Percentiles rank a stretch among this genome's conserved stretches.
These are phyloP conservation scores for Acrobasis suavella DNA, from an alignment of 2,888 invertebrate species.

Conservation along the genomic window DNA sequence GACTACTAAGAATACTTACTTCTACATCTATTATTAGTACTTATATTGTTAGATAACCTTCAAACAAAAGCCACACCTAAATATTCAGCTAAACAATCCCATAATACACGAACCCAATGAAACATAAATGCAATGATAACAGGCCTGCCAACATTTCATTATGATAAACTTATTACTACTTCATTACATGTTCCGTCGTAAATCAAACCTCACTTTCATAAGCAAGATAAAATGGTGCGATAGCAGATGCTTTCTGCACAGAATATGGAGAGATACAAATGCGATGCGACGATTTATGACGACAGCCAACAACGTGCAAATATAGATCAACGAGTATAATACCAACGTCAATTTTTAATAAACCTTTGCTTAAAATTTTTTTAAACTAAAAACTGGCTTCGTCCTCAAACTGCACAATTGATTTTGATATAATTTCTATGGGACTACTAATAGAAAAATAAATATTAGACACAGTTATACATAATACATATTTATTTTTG, in stretches of 20 bases:
- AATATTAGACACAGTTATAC: too few relatives aligned
- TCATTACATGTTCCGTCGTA: conserved; percentile 22
- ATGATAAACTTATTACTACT: conserved; percentile 20
- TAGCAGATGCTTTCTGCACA: conserved; percentile 32
- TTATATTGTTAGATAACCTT: not conserved
- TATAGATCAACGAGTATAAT: too few relatives aligned
- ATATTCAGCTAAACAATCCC: not conserved
- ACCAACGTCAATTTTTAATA: too few relatives aligned
- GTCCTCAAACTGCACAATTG: too few relatives aligned
- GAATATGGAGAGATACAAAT: not conserved
- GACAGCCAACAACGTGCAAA: too few relatives aligned
- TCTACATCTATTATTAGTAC: not conserved
- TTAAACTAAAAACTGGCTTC: too few relatives aligned
- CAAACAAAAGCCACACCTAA: not conserved
- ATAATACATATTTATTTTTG: too few relatives aligned
- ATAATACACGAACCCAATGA: not conserved
- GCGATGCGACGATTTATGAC: not conserved
- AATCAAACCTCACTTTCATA: conserved; percentile 30
- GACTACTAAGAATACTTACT: too few relatives aligned
- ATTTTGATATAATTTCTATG: too few relatives aligned
- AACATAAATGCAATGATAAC: conserved; percentile 19
- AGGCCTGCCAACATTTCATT: conserved; percentile 20
- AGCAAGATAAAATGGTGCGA: conserved; percentile 31
- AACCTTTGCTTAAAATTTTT: too few relatives aligned
- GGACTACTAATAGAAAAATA: too few relatives aligned